Evolutionary conservation across 2,797 vertebrate species (phyloP).

Genomic region (Sebastolobus altivelis): DNA sequence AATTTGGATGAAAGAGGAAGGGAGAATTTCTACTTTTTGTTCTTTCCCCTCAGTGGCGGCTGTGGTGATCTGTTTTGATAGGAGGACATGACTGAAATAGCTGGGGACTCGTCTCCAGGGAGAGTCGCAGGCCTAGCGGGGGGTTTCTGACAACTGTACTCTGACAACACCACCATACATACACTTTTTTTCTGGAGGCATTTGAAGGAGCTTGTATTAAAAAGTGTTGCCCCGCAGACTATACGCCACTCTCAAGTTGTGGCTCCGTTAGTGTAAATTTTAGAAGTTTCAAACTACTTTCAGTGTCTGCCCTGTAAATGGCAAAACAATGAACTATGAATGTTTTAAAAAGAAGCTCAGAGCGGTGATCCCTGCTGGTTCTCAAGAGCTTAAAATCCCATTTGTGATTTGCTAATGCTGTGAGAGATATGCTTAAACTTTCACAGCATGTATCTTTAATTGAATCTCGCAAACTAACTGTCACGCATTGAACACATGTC

Average conservation of each 20-base stretch:
- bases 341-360: neutral
- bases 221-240: neutral
- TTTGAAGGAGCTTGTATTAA: constrained; percentile 6
- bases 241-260: neutral
- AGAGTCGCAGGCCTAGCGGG: constrained; percentile 5
- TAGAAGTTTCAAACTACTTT: neutral
- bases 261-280: neutral
- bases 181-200: neutral
- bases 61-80: constrained; percentile 56
- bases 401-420: constrained; percentile 14
- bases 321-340: constrained; percentile 1
- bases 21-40: constrained; percentile 26
- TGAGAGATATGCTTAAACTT: neutral
- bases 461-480: neutral
- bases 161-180: constrained; percentile 10
- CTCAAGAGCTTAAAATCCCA: neutral
- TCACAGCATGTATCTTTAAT: constrained; percentile 8
- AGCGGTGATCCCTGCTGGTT: constrained; percentile 1
- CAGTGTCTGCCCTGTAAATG: neutral
- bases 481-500: neutral
- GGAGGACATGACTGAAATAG: constrained; percentile 52
- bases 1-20: constrained; percentile 24
- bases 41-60: constrained; percentile 3
- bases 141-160: constrained; percentile 28
- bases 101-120: constrained; percentile 26